Evolutionary conservation across 1,140 invertebrate genomes (phyloP).

Genomic region (Saccostrea cuccullata): DNA sequence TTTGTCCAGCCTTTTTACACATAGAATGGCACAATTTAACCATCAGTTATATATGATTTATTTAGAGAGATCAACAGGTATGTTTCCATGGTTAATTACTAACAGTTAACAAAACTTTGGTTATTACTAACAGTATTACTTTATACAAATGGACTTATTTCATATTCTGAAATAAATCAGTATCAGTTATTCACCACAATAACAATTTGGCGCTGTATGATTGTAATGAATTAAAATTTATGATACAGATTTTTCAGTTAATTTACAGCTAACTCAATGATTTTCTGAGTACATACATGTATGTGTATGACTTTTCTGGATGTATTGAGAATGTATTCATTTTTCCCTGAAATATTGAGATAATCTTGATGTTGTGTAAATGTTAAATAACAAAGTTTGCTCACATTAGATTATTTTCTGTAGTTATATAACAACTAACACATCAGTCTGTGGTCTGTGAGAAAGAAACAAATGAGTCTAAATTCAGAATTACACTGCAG

Average conservation of each 20-base stretch:
- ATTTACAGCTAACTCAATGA: too few species aligned
- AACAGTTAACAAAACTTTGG: neutral
- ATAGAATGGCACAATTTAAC: slow-evolving; percentile 31
- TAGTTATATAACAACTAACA: slow-evolving; percentile 2
- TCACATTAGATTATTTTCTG: slow-evolving; percentile 22
- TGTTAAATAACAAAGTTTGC: neutral
- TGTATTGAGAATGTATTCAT: neutral
- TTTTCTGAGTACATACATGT: neutral
- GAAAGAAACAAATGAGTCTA: neutral
- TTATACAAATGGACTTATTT: neutral
- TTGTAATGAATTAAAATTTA: too few species aligned
- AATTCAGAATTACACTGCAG: neutral
- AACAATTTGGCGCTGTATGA: too few species aligned
- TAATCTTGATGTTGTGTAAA: slow-evolving; percentile 20
- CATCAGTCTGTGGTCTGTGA: neutral
- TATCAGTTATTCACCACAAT: too few species aligned
- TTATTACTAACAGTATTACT: neutral
- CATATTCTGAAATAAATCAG: neutral
- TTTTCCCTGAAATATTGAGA: neutral
- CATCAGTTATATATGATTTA: slow-evolving; percentile 29
- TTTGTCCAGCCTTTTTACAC: slow-evolving; percentile 23
- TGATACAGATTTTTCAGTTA: too few species aligned
- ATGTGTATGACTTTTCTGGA: neutral
- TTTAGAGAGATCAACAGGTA: slow-evolving; percentile 35
- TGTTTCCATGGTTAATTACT: slow-evolving; percentile 15